Base-by-base conservation (phyloP, 2,888 invertebrate species). In the Charanyca ferruginea region DNA sequence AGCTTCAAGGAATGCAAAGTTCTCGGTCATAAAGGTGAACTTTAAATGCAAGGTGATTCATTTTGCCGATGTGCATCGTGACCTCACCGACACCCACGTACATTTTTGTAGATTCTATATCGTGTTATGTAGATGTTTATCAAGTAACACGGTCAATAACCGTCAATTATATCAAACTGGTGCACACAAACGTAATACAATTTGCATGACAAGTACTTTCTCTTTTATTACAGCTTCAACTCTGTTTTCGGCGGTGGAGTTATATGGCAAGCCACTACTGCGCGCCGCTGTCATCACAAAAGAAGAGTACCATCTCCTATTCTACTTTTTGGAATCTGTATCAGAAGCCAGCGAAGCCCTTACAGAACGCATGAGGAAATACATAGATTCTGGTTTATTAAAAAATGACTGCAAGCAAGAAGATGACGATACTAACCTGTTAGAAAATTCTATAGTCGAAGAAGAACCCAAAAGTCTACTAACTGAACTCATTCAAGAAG, bases 221-320 rank as follows among this genome's bases (percentile, higher is more conserved):
- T 88, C 83, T 87, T 88, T 89, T 87, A 79, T 95, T 95, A 73
- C 95, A 95, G 95, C 95, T 81, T 90, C 95, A 72, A 96, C 96
- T 71, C 88, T 97, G 68, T 96, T 96, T 87, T 96, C 97, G 73
- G 96, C 96, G 54, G 95, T 96, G 80, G 97, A 97, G 87, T 90
- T 97, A 64, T 97, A 97, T 86, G 97, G 96, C 22, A 96, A 96
- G 81, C 97, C 97, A 1, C 91, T 97, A 63, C 85, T 95, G 38
- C 91, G 95, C 44, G 95, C 95, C 55, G 93, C 95, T 51, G 94
- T 91, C 69, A 95, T 96, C 76, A 94, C 93, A 20, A 94, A 94
- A 69, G 94, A 95, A 75, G 96, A 96, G 79, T 96, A 96, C 76
- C 94, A 96, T 77, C 84, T 96, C 69, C 89, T 96, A 5, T 96